A percentile compares a stretch with the other conserved stretches of the same genome.
Evolutionary conservation across 2,888 invertebrate genomes (phyloP).

Genomic region (Coenonympha glycerion): DNA sequence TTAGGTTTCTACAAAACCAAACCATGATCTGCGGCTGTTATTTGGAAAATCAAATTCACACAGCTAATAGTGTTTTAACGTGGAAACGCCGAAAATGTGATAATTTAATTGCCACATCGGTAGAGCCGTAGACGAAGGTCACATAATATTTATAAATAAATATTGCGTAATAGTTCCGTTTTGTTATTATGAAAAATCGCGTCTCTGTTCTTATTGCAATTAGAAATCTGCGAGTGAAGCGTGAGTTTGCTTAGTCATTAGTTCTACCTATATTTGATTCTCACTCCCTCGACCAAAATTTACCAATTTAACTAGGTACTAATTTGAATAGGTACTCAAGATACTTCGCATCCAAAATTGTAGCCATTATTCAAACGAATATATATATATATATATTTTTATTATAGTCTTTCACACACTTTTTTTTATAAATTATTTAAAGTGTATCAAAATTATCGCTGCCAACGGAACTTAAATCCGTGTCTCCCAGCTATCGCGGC

Average conservation of each 20-base stretch:
- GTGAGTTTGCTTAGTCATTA: slow-evolving; percentile 26
- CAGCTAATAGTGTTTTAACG: slow-evolving; percentile 25
- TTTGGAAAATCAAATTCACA: not conserved
- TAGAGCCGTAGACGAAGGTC: slow-evolving; percentile 49
- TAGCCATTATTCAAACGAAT: not conserved
- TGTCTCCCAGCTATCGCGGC: too few species aligned
- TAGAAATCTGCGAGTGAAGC: slow-evolving; percentile 28
- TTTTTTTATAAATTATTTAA: too few species aligned
- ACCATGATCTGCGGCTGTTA: too few species aligned
- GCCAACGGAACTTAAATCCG: too few species aligned
- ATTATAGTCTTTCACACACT: too few species aligned
- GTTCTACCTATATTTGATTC: slow-evolving; percentile 7
- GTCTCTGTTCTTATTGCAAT: slow-evolving; percentile 18
- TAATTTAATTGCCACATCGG: slow-evolving; percentile 57
- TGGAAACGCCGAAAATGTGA: slow-evolving; percentile 45
- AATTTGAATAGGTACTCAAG: not conserved
- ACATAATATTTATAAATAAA: slow-evolving; percentile 46
- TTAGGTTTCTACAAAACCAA: too few species aligned
- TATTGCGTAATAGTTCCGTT: slow-evolving; percentile 55
- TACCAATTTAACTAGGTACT: not conserved
- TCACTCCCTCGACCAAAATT: not conserved
- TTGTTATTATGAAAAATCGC: slow-evolving; percentile 35
- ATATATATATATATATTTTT: too few species aligned
- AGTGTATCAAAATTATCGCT: too few species aligned
- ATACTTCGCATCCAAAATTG: not conserved